Base-by-base conservation (phyloP, 2,113 vertebrate genomes). In the Sylvietta virens region DNA sequence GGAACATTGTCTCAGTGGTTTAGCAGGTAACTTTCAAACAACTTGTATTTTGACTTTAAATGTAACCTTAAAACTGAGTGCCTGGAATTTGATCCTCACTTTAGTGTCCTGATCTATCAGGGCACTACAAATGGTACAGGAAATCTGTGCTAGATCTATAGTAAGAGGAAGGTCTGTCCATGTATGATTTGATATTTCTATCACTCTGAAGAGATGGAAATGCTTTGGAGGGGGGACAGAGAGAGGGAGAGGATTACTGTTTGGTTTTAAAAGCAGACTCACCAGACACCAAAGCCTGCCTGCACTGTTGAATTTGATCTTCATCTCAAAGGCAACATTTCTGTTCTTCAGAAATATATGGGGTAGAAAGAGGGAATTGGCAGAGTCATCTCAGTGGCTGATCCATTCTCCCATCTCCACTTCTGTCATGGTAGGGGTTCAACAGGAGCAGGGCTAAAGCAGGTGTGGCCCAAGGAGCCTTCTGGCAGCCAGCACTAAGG, bases 321-420 rank as follows among this genome's bases (percentile, higher is more conserved):
- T 39, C n/a, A 48, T 53, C 45, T 81, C 87, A 69, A 8, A 7
- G 6, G n/a, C 69, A 66, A 27, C 2, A 1, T 4, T 19, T 35
- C 0, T 0, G 18, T 76, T 62, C 61, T 92, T 76, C 27, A 42
- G 72, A 39, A 91, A 20, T 51, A 31, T 1, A 9, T 0, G 2
- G 15, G n/a, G 17, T 1, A 60, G 30, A 54, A 42, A 44, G 35
- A 27, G 4, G 18, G 13, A 73, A 48, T 2, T 54, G 69, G 35
- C 77, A 95, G 64, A 82, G 56, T 11, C 51, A 28, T 23, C 74
- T 56, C 67, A 35, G 50, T 1, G 0, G 62, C 40, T 30, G 22
- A 66, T 47, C 65, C 40, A 11, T 42, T 33, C 35, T 83, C 64
- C 42, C 33, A 5, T 33, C 78, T 79, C 7, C 10, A 4, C 10